Evolutionary conservation across 2,888 invertebrate species (phyloP).

Genomic region (Drosophila kambysellisi): DNA sequence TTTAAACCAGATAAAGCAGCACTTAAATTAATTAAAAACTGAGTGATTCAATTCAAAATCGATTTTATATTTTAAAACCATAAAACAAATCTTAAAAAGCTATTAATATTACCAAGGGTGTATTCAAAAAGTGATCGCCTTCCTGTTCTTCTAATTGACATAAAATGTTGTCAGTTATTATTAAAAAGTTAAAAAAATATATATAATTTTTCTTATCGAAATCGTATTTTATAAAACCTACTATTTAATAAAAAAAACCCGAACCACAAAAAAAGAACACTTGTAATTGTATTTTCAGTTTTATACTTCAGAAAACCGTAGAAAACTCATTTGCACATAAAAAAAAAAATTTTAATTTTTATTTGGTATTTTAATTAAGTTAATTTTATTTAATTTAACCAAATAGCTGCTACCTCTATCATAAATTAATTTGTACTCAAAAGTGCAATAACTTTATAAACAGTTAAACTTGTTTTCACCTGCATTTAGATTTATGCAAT

Average conservation of each 20-base stretch:
- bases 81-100: neutral
- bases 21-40: neutral
- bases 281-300: neutral
- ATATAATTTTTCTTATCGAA: neutral
- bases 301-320: no score
- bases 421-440: neutral
- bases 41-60: neutral
- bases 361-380: no score
- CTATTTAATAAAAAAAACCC: neutral
- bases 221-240: neutral
- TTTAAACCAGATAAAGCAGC: neutral
- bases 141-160: neutral
- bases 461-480: neutral
- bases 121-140: no score
- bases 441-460: neutral
- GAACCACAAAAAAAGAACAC: neutral
- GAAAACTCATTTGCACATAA: no score
- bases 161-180: neutral
- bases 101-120: no score
- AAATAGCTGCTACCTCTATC: neutral
- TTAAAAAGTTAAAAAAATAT: neutral
- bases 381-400: neutral
- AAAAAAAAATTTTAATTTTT: no score
- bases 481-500: neutral
- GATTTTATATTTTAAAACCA: accelerated